phyloP scores from a whole-genome alignment of 2,888 invertebrate genomes.

The Pseudococcus longispinus region DNA sequence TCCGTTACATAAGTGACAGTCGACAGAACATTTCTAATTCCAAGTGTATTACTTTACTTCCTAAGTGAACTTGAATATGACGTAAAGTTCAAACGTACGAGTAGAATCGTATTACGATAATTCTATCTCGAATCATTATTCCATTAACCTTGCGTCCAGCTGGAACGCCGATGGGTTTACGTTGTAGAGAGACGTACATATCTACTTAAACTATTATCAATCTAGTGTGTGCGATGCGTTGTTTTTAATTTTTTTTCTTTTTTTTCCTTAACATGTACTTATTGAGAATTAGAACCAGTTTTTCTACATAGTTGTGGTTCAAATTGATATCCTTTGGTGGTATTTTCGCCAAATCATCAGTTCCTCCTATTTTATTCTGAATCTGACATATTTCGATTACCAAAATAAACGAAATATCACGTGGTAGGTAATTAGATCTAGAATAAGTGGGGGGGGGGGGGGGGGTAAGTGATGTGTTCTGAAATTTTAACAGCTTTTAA shows the following conservation, averaged over 20 bases:
- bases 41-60: background rate
- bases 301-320: background rate
- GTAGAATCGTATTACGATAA: background rate
- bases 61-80: background rate
- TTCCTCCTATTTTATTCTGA: background rate
- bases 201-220: background rate
- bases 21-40: background rate
- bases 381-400: background rate
- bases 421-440: too few species aligned
- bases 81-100: background rate
- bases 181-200: background rate
- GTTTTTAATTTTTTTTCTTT: background rate
- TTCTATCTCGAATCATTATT: background rate
- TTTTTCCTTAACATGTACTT: background rate
- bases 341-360: background rate
- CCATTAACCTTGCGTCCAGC: slow-evolving; percentile 23
- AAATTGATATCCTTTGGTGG: background rate
- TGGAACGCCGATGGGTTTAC: background rate
- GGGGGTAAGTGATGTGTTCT: too few species aligned
- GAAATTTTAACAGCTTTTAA: too few species aligned
- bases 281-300: background rate
- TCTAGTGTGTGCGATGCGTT: background rate
- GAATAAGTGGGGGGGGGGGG: too few species aligned
- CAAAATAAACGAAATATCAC: too few species aligned
- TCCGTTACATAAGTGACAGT: background rate